A percentile compares a stretch with the other conserved stretches of the same genome.
Conservation (phyloP, 2,797 vertebrate species). For the Scarus forsteni region DNA sequence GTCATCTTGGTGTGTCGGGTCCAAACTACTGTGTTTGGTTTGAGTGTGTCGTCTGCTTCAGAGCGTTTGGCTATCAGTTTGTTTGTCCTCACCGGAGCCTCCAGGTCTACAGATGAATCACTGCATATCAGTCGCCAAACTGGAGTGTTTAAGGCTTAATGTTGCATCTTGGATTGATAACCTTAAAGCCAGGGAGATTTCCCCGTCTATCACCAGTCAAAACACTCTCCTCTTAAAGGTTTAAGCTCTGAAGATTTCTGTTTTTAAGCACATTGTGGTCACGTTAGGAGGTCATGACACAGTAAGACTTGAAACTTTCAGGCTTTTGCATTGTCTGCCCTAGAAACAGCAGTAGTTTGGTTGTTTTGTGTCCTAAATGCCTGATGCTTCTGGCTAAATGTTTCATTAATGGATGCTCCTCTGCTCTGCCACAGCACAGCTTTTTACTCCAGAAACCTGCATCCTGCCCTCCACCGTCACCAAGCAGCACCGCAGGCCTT, state of each 20-base stretch:
- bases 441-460: conserved; percentile 36
- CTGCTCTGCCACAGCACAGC: conserved; percentile 40
- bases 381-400: conserved; percentile 22
- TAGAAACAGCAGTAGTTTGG: background rate
- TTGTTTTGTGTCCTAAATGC: background rate
- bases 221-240: too few relatives aligned
- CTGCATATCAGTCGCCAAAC: background rate
- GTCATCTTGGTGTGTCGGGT: conserved; percentile 54
- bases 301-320: background rate
- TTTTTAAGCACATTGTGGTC: too few relatives aligned
- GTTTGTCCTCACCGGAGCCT: conserved; percentile 26
- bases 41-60: conserved; percentile 41
- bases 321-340: background rate
- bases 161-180: background rate
- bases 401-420: conserved; percentile 23
- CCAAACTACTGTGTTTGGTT: conserved; percentile 17
- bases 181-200: background rate
- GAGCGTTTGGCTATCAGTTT: conserved; percentile 7
- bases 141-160: background rate
- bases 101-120: conserved; percentile 9
- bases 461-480: background rate
- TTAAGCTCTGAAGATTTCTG: too few relatives aligned
- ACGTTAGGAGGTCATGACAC: background rate
- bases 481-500: background rate
- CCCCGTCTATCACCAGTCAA: background rate